These are phyloP conservation scores for Dryas iulia DNA, from an alignment of 1,140 invertebrate genomes.

Conservation along the genomic window DNA sequence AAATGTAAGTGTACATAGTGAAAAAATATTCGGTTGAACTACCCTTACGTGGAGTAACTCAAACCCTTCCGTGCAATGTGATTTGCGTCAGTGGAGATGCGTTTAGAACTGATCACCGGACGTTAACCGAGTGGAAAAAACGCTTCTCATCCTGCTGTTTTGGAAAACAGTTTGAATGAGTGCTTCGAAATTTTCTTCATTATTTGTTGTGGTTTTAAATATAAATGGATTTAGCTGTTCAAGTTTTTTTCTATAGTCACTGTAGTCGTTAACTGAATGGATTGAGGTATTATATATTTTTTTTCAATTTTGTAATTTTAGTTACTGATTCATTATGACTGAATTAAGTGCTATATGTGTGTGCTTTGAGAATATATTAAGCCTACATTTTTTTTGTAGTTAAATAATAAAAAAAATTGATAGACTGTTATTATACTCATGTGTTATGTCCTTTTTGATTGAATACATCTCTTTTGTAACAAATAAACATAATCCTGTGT, in stretches of 20 bases:
- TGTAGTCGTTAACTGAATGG: no score
- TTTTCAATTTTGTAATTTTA: no score
- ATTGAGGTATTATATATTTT: no score
- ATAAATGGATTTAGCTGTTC: background rate
- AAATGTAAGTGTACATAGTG: conserved; percentile 12
- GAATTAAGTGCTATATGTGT: no score
- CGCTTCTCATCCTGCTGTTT: conserved; percentile 69
- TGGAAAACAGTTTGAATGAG: conserved; percentile 34
- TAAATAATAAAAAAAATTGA: no score
- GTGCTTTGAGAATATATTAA: no score
- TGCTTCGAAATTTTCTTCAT: conserved; percentile 4
- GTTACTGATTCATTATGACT: no score
- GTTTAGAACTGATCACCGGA: conserved; percentile 73
- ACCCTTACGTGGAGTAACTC: conserved; percentile 55
- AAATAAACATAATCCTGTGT: no score
- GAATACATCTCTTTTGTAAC: no score
- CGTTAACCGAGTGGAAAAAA: conserved; percentile 78
- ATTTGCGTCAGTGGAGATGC: conserved; percentile 77
- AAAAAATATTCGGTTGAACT: conserved; percentile 33
- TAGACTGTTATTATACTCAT: no score
- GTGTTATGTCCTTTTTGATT: no score
- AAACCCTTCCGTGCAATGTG: conserved; percentile 76
- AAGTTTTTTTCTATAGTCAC: background rate
- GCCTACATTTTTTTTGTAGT: no score
- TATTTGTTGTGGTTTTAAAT: background rate